These are phyloP conservation scores for Mesochorus sp. DNA, from an alignment of 2,888 invertebrate genomes.

Conservation along the genomic window DNA sequence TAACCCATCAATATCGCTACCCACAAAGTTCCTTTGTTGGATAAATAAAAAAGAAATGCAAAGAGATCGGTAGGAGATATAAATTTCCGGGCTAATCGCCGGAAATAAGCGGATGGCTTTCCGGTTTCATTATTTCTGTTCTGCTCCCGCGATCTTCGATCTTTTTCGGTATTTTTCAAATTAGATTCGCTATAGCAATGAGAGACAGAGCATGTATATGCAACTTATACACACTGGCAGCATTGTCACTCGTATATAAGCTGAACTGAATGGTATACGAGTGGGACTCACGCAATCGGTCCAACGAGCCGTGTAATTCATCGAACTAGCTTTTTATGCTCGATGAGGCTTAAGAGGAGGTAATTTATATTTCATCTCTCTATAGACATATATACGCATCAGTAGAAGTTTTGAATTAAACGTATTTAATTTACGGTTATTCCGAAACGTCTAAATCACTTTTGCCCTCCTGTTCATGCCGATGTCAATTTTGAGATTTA, in stretches of 20 bases:
- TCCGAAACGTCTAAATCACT: too few relatives aligned
- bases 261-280: slow-evolving; percentile 20
- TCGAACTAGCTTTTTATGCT: slow-evolving; percentile 48
- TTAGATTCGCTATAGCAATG: background rate
- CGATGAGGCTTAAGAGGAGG: slow-evolving; percentile 29
- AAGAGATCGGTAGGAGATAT: slow-evolving; percentile 40
- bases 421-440: too few relatives aligned
- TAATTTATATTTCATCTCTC: slow-evolving; percentile 51
- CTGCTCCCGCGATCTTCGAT: slow-evolving; percentile 33
- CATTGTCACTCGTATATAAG: slow-evolving; percentile 3
- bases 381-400: too few relatives aligned
- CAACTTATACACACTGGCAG: background rate
- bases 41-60: slow-evolving; percentile 1
- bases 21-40: slow-evolving; percentile 4
- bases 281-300: slow-evolving; percentile 31
- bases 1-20: background rate
- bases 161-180: slow-evolving; percentile 44
- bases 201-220: background rate
- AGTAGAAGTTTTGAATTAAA: too few relatives aligned
- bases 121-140: slow-evolving; percentile 56
- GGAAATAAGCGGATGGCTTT: slow-evolving; percentile 50
- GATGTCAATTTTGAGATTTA: too few relatives aligned
- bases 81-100: slow-evolving; percentile 54
- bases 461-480: too few relatives aligned
- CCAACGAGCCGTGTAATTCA: slow-evolving; percentile 60